Base-by-base conservation (phyloP, 2,113 vertebrate genomes). In the Pelvicachromis taeniatus region DNA sequence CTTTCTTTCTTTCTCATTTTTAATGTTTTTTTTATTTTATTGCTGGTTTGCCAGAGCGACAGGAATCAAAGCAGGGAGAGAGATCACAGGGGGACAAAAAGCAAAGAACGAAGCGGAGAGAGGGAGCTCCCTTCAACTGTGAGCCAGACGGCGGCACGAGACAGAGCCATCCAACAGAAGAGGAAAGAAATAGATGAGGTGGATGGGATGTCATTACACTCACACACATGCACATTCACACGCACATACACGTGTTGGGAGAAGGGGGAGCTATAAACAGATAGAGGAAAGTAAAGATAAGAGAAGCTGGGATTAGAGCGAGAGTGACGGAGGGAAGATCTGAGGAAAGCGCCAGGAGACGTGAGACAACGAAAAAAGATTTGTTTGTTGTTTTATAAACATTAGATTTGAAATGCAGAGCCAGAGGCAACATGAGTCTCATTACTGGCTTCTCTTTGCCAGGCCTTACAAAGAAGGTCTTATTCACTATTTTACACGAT, bases 111-210 rank as follows among this genome's bases (percentile, higher is more conserved):
- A 31, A 82, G 86, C 61, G 63, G 82, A 82, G 87, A 87, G 4
- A 7, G 83, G 82, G 92, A 90, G 42, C 56, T 81, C 50, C 93
- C 90, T 52, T 94, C 82, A 63, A 80, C 88, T 29, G 88, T 80
- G 12, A 93, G 87, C 81, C 91, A 91, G 78, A 87, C 78, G 3
- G 86, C 81, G 4, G 88, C 91, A 82, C 93, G 95, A 86, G 95
- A 93, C 84, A 73, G 90, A 94, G 94, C 96, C 88, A 96, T 96
- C 81, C 94, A 95, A 23, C 90, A 87, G 82, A 96, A 95, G 89
- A 95, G 95, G 91, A 91, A 70, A 68, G 95, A 96, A 83, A 96
- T 96, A 70, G 95, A 96, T 33, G 90, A 96, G 95, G 95, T 96
- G 87, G 55, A 65, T 42, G 65, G 70, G 77, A 31, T 70, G 82